Percentiles rank a stretch among this genome's conserved stretches.
These are phyloP conservation scores for Myioborus miniatus DNA, from an alignment of 2,797 vertebrate species.

Conservation along the genomic window DNA sequence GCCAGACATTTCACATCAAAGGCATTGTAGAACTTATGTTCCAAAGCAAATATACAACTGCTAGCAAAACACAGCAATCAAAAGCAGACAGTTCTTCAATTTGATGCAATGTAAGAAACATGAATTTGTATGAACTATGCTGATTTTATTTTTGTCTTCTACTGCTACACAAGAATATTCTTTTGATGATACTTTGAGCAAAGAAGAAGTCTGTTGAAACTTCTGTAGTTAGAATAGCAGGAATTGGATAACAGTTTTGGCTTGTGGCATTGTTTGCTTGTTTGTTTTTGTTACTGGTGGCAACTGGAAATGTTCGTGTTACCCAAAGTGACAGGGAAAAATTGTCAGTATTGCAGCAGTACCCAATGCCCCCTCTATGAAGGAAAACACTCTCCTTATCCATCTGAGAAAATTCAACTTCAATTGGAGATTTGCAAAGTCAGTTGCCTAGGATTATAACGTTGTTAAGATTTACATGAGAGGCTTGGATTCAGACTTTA, in stretches of 20 bases:
- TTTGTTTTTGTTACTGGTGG: not conserved
- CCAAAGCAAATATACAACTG: conserved; percentile 42
- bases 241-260: not conserved
- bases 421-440: not conserved
- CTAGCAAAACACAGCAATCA: conserved; percentile 64
- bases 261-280: not conserved
- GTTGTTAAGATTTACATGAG: not conserved
- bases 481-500: not conserved
- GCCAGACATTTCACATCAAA: conserved; percentile 53
- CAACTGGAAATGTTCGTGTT: not conserved
- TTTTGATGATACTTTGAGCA: conserved; percentile 32
- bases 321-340: not conserved
- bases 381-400: not conserved
- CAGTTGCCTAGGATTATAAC: not conserved
- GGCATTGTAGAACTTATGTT: conserved; percentile 19
- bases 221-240: conserved; percentile 7
- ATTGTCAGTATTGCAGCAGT: not conserved
- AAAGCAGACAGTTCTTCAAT: conserved; percentile 45
- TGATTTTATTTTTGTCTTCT: conserved; percentile 46
- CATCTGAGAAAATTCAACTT: not conserved
- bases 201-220: conserved; percentile 17
- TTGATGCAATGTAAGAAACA: conserved; percentile 45
- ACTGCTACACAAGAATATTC: not conserved
- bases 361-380: not conserved
- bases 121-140: not conserved